Base-by-base conservation (phyloP, 2,113 vertebrate genomes). In the Perognathus longimembris region DNA sequence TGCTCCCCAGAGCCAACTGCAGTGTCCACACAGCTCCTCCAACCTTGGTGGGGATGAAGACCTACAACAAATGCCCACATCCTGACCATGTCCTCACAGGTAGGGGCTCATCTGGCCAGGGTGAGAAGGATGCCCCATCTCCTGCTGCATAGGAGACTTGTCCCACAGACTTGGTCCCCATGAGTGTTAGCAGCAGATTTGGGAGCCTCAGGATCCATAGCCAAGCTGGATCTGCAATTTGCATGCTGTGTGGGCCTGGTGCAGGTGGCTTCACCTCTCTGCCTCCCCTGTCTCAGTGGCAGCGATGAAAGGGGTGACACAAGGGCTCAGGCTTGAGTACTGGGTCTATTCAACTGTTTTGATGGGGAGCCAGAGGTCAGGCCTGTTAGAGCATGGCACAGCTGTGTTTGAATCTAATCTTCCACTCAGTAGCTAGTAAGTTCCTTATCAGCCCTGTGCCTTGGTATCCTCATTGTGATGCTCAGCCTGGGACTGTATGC, bases 11-110 rank as follows among this genome's bases (percentile, higher is more conserved):
- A 34, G 97, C 97, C 30, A 95, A 59, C 89, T 99, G 99, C 88
- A 96, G 91, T 7, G 84, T 97, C 94, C 92, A 93, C 17, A 89
- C 32, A 90, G 97, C 84, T 86, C 96, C 6, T 28, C 86, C 7
- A 0, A 97, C 66, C 0, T 3, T 59, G 32, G 88, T 45, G 3
- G 95, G 67, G 2, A 1, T 54, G 50, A 40, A 85, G 64, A 79
- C 57, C 54, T 96, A 71, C 1, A 97, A 93, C 0, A 76, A 91
- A 95, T 99, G 99, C 95, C 90, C 92, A 3, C 77, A 40, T 0
- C 70, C 38, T 36, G 97, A 97, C 82, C 98, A 97, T 0, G 97
- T 98, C n/a, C 97, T 99, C 83, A 99, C 98, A 0, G 99, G 99
- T 99, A 96, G 92, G 97, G 21, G 36, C 5, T 3, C 4, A 18